These are phyloP conservation scores for Aeoliscus strigatus DNA, from an alignment of 2,797 vertebrate genomes.

Conservation along the genomic window DNA sequence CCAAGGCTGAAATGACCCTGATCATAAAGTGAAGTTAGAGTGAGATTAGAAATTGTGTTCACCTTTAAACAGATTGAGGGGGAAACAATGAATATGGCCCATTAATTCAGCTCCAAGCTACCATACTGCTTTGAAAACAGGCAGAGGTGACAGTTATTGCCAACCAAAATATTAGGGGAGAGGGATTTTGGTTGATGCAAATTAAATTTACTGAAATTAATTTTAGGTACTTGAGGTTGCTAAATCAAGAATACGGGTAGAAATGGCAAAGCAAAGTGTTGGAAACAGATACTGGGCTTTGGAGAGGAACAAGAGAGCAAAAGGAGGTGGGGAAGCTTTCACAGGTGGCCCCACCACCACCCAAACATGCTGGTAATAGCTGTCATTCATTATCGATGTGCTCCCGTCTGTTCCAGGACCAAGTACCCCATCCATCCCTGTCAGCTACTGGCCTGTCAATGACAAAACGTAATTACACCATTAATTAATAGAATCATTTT, in stretches of 20 bases:
- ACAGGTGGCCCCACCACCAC: slow-evolving; percentile 88
- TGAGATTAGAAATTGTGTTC: not conserved
- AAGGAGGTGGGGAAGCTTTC: slow-evolving; percentile 70
- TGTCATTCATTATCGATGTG: slow-evolving; percentile 89
- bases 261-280: slow-evolving; percentile 53
- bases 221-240: slow-evolving; percentile 58
- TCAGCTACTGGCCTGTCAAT: slow-evolving; percentile 95
- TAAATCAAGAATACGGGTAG: slow-evolving; percentile 57
- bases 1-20: slow-evolving; percentile 3
- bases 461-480: slow-evolving; percentile 99
- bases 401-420: slow-evolving; percentile 77
- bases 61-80: not conserved
- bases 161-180: slow-evolving; percentile 31
- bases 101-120: no score
- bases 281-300: slow-evolving; percentile 55
- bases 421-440: slow-evolving; percentile 89
- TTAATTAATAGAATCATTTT: slow-evolving; percentile 99
- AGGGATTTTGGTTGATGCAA: slow-evolving; percentile 71
- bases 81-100: no score
- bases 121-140: no score
- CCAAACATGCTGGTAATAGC: slow-evolving; percentile 91
- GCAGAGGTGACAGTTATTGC: slow-evolving; percentile 34
- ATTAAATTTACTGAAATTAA: slow-evolving; percentile 73
- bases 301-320: slow-evolving; percentile 34
- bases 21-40: slow-evolving; percentile 1